Evolutionary conservation across 2,888 invertebrate genomes (phyloP).

Genomic region (Tineola bisselliella): DNA sequence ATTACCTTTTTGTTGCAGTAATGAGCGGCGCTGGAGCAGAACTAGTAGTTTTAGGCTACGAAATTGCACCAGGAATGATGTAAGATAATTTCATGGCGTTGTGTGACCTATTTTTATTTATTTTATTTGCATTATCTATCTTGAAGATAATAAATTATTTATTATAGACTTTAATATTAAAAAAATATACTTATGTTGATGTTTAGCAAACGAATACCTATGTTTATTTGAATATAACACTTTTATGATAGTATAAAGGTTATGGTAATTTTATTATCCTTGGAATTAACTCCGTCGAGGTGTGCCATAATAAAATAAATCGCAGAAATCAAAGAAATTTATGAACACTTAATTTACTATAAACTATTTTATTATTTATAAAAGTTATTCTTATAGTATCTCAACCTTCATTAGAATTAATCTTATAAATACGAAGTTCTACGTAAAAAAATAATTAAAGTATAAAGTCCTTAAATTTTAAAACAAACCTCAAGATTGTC

Average conservation of each 20-base stretch:
- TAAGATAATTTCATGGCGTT: slow-evolving; percentile 42
- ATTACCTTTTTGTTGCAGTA: slow-evolving; percentile 38
- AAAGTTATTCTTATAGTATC: slow-evolving; percentile 18
- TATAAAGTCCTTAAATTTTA: too few species aligned
- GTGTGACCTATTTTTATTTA: too few species aligned
- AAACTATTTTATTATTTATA: slow-evolving; percentile 20
- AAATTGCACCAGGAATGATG: slow-evolving; percentile 53
- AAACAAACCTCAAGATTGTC: too few species aligned
- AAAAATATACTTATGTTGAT: too few species aligned
- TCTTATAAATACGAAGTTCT: background rate
- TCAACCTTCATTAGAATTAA: slow-evolving; percentile 14
- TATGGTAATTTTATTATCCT: too few species aligned
- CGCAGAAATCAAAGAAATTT: slow-evolving; percentile 16
- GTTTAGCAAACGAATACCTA: too few species aligned
- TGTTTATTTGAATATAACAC: too few species aligned
- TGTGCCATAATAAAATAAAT: slow-evolving; percentile 17
- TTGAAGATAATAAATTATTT: too few species aligned
- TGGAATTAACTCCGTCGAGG: slow-evolving; percentile 15
- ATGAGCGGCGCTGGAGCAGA: slow-evolving; percentile 60
- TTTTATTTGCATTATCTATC: too few species aligned
- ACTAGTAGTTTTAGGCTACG: slow-evolving; percentile 45
- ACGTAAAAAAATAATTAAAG: background rate
- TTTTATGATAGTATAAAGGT: too few species aligned
- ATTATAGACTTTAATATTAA: too few species aligned
- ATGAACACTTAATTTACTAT: slow-evolving; percentile 14